Percentiles rank a stretch among this genome's conserved stretches.
phyloP scores from a whole-genome alignment of 2,888 invertebrate genomes.

The Rhagonycha lutea region DNA sequence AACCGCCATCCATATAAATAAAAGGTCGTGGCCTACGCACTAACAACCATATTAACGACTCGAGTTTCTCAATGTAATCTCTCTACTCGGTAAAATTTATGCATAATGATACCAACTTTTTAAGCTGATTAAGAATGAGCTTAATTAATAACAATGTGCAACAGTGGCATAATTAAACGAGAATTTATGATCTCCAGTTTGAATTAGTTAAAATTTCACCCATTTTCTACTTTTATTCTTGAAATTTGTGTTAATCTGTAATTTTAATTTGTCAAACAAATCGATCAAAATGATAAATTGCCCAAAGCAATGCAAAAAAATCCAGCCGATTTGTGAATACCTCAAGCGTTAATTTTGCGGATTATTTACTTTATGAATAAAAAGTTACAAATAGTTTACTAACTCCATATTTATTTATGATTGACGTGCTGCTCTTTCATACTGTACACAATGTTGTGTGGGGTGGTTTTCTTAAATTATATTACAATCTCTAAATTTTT shows the following conservation, averaged over 20 bases:
- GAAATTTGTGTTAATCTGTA: neutral
- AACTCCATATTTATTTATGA: neutral
- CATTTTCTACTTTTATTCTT: neutral
- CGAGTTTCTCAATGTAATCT: conserved; percentile 7
- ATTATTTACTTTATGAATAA: neutral
- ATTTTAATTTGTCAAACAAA: neutral
- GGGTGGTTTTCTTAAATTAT: too few species aligned
- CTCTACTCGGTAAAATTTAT: neutral
- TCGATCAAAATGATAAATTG: neutral
- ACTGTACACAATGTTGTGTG: too few species aligned
- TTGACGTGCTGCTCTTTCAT: neutral
- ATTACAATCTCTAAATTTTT: too few species aligned
- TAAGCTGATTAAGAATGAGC: neutral
- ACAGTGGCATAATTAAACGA: neutral
- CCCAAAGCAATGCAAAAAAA: neutral
- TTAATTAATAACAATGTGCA: neutral
- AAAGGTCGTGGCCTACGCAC: conserved; percentile 15
- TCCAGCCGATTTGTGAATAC: neutral
- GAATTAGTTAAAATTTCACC: neutral
- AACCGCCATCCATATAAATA: conserved; percentile 12
- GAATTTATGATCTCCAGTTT: neutral
- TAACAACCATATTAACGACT: conserved; percentile 17
- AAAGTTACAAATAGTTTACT: neutral
- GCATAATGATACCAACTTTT: neutral
- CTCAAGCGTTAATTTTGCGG: neutral